Evolutionary conservation across 2,113 vertebrate genomes (phyloP).

Genomic region (Poeciliopsis occidentalis): DNA sequence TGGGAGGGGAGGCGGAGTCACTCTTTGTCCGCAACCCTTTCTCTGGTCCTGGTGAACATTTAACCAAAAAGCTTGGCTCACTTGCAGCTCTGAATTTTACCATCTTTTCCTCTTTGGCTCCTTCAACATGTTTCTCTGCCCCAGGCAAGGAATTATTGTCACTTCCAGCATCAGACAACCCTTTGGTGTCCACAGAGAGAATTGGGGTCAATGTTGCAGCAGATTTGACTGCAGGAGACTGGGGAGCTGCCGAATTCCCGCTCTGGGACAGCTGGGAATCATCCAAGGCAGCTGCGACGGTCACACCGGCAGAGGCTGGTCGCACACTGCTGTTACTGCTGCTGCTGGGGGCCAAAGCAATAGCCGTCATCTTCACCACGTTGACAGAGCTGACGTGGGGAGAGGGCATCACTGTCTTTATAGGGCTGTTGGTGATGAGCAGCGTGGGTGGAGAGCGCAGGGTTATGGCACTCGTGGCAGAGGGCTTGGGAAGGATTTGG

Average conservation of each 20-base stretch:
- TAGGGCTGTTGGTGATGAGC: slow-evolving; percentile 97
- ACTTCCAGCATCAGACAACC: slow-evolving; percentile 81
- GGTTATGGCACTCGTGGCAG: slow-evolving; percentile 91
- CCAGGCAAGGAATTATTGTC: slow-evolving; percentile 74
- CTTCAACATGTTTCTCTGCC: slow-evolving; percentile 65
- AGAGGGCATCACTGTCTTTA: slow-evolving; percentile 95
- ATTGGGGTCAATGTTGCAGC: slow-evolving; percentile 58
- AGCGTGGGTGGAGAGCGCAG: slow-evolving; percentile 95
- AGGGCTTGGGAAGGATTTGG: slow-evolving; percentile 97
- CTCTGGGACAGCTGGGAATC: slow-evolving; percentile 86
- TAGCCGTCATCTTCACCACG: slow-evolving; percentile 97
- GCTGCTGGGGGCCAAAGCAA: slow-evolving; percentile 90
- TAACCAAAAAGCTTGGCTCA: slow-evolving; percentile 83
- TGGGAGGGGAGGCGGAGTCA: slow-evolving; percentile 76
- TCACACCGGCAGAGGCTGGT: slow-evolving; percentile 82
- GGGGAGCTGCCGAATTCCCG: slow-evolving; percentile 80
- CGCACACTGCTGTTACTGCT: slow-evolving; percentile 81
- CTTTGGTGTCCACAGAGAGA: slow-evolving; percentile 82
- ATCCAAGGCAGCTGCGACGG: slow-evolving; percentile 63
- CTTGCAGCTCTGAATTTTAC: slow-evolving; percentile 83
- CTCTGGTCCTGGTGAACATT: slow-evolving; percentile 80
- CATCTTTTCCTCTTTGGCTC: slow-evolving; percentile 80
- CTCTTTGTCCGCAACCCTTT: slow-evolving; percentile 84
- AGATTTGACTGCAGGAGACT: slow-evolving; percentile 80
- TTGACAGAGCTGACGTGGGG: slow-evolving; percentile 93